Base-by-base conservation (phyloP, 2,888 invertebrate genomes). In the Cataglyphis rosenhaueri region DNA sequence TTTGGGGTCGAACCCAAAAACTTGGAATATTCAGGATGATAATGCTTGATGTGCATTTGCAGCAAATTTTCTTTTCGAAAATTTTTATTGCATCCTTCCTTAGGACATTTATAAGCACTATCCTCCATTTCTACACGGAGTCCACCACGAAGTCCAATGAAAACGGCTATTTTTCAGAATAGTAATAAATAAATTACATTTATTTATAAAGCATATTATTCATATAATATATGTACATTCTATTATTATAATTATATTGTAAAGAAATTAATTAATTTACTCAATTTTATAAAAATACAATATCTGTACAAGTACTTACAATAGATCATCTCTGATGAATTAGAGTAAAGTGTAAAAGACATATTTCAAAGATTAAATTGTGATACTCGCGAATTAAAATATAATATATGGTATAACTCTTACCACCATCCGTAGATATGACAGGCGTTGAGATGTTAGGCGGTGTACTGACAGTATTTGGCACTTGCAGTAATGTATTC, bases 21-120 rank as follows among this genome's bases (percentile, higher is more conserved):
- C 93, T 97, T 96, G 1, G 96, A 96, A 83, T 97, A 96, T 87
- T 98, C 97, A 1, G 97, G 96, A 94, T 99, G 99, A 94, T 99
- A 99, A 94, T 99, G 98, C 92, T 99, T 99, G 61, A 99, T 97
- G 93, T 99, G 99, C 96, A 98, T 98, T 95, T 97, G 97, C 10
- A 99, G 95, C 71, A 99, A 96, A 86, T 97, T 98, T 92, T 98
- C 98, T 93, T 98, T 98, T 6, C 99, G 96, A 93, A 98, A 99
- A 90, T 97, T 97, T 94, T 99, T 99, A 73, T 96, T 96, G 93
- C 99, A 99, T 0, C 97, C 97, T 85, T 97, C 97, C 68, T 97
- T 97, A 0, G 98, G 98, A 92, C 98, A 98, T 48, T 95, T 95
- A 88, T 95, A 96, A 18, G 95, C 95, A 85, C 95, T 97, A 74